A percentile compares a stretch with the other conserved stretches of the same genome.
These are phyloP conservation scores for Arctopsyche grandis DNA, from an alignment of 1,140 invertebrate genomes.

Conservation along the genomic window DNA sequence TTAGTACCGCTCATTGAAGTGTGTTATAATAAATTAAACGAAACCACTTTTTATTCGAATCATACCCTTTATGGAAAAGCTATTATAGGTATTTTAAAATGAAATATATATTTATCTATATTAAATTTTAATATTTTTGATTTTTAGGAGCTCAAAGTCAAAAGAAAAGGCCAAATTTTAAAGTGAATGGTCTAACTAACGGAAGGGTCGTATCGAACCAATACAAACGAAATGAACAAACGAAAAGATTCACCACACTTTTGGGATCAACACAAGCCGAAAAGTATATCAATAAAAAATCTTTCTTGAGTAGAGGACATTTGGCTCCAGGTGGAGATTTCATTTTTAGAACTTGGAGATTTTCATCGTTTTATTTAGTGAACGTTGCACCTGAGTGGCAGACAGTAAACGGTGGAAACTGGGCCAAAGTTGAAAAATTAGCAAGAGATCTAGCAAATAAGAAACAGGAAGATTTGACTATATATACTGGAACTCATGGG, in stretches of 20 bases:
- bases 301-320: conserved; percentile 62
- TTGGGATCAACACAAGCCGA: conserved; percentile 56
- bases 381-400: conserved; percentile 71
- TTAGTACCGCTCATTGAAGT: conserved; percentile 25
- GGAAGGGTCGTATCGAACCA: conserved; percentile 35
- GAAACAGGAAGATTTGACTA: conserved; percentile 58
- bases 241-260: conserved; percentile 56
- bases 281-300: conserved; percentile 57
- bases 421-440: conserved; percentile 62
- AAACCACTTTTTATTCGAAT: conserved; percentile 37
- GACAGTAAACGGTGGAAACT: conserved; percentile 68
- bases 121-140: not conserved
- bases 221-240: conserved; percentile 49
- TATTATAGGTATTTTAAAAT: conserved; percentile 39
- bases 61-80: conserved; percentile 50
- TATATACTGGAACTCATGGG: conserved; percentile 68
- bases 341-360: conserved; percentile 60
- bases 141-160: conserved; percentile 50
- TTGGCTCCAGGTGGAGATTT: conserved; percentile 64
- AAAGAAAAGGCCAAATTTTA: conserved; percentile 37
- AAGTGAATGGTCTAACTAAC: conserved; percentile 38
- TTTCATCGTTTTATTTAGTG: conserved; percentile 65
- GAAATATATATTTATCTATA: not conserved
- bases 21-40: conserved; percentile 46
- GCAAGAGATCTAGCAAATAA: conserved; percentile 57